A percentile compares a stretch with the other conserved stretches of the same genome.
These are phyloP conservation scores for Tokudaia tokunoshimensis DNA, from an alignment of 2,797 vertebrate genomes.

Conservation along the genomic window DNA sequence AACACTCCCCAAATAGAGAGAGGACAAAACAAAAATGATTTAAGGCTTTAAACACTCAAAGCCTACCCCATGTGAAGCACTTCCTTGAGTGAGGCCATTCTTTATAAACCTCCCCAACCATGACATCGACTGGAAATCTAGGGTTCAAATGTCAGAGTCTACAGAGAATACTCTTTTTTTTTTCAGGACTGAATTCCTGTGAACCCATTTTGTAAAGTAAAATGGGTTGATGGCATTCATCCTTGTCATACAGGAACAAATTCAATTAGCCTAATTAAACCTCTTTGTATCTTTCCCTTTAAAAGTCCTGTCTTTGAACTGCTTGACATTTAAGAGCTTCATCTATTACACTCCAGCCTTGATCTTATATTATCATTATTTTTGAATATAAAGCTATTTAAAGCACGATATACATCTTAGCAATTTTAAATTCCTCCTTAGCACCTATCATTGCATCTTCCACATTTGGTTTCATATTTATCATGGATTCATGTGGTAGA, in stretches of 20 bases:
- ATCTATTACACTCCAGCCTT: neutral
- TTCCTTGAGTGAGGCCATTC: too few species aligned
- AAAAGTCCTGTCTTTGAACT: neutral
- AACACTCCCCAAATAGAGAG: neutral
- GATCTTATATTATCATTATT: constrained; percentile 33
- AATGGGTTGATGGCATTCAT: neutral
- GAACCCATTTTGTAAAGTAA: neutral
- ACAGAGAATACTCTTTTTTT: neutral
- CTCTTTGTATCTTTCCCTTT: neutral
- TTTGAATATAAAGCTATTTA: constrained; percentile 27
- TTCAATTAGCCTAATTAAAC: neutral
- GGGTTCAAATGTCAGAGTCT: neutral
- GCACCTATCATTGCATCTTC: neutral
- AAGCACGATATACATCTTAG: constrained; percentile 47
- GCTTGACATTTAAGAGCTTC: neutral
- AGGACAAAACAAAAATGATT: neutral
- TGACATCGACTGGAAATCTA: neutral
- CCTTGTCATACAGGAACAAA: neutral
- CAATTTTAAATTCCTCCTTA: constrained; percentile 51
- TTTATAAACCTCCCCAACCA: neutral
- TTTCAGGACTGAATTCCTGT: neutral
- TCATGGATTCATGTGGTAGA: constrained; percentile 25
- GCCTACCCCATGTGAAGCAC: neutral
- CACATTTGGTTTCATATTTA: constrained; percentile 60
- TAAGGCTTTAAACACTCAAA: neutral